phyloP scores from a whole-genome alignment of 2,888 invertebrate genomes.

The Sesamia inferens region DNA sequence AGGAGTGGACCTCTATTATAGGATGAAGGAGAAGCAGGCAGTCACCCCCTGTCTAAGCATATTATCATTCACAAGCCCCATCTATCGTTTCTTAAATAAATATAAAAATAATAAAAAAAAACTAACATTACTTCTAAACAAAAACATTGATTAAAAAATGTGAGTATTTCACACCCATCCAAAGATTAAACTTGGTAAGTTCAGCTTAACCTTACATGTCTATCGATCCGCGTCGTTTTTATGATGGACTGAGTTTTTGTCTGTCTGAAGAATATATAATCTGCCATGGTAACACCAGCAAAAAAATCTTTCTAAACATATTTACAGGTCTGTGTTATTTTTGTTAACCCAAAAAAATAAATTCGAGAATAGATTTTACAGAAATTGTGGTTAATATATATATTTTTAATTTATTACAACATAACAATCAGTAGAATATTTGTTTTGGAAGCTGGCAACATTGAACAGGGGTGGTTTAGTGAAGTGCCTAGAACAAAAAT shows the following conservation, averaged over 20 bases:
- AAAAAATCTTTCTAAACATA: background rate
- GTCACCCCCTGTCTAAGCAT: background rate
- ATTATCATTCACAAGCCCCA: background rate
- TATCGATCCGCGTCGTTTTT: constrained; percentile 20
- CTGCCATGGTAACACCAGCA: background rate
- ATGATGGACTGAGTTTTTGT: too few relatives aligned
- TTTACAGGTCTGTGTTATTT: too few relatives aligned
- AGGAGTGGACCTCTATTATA: too few relatives aligned
- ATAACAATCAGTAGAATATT: constrained; percentile 63
- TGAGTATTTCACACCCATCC: background rate
- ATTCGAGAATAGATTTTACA: background rate
- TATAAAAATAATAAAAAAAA: background rate
- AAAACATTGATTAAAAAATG: background rate
- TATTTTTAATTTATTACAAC: constrained; percentile 12
- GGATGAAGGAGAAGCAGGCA: too few relatives aligned
- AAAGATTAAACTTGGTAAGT: background rate
- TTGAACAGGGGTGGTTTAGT: constrained; percentile 62
- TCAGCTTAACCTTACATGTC: background rate
- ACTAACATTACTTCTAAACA: background rate
- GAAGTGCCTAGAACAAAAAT: constrained; percentile 36
- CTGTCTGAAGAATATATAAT: background rate
- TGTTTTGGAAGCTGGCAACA: constrained; percentile 76
- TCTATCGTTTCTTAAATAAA: background rate
- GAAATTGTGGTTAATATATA: background rate
- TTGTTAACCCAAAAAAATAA: background rate